Percentiles rank a stretch among this genome's conserved stretches.
Evolutionary conservation across 2,113 vertebrate genomes (phyloP).

Genomic region (Bubalus kerabau): DNA sequence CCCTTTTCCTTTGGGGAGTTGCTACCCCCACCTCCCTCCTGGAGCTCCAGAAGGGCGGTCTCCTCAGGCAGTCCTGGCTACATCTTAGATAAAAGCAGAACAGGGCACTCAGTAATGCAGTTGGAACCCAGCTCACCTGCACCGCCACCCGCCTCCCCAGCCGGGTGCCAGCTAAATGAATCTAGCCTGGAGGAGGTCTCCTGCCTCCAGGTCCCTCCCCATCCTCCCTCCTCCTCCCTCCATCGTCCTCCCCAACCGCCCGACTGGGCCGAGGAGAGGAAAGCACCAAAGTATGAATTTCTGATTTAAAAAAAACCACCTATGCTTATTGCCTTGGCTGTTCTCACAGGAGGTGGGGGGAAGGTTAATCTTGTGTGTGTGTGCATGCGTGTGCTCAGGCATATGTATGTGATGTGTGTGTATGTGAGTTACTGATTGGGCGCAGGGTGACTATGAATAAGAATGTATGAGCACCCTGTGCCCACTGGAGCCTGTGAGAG

Average conservation of each 20-base stretch:
- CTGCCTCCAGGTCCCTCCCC: not conserved
- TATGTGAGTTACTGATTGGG: not conserved
- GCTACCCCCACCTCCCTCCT: not conserved
- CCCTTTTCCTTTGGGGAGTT: not conserved
- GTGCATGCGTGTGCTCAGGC: not conserved
- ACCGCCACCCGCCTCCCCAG: slow-evolving; percentile 58
- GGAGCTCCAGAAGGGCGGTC: not conserved
- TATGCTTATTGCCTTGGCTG: slow-evolving; percentile 18
- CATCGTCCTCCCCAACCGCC: slow-evolving; percentile 47
- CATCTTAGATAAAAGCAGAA: slow-evolving; percentile 78
- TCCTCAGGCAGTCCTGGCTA: slow-evolving; percentile 55
- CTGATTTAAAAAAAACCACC: slow-evolving; percentile 61
- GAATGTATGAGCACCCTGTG: too few species aligned
- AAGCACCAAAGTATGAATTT: slow-evolving; percentile 75
- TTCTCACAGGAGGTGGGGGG: slow-evolving; percentile 9
- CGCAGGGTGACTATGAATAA: not conserved
- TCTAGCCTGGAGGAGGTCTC: slow-evolving; percentile 70
- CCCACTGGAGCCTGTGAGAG: not conserved
- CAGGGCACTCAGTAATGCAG: slow-evolving; percentile 77
- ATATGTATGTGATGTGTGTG: not conserved
- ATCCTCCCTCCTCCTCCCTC: not conserved
- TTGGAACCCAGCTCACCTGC: slow-evolving; percentile 72
- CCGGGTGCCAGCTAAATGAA: slow-evolving; percentile 65
- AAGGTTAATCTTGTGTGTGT: not conserved
- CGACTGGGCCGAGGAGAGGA: slow-evolving; percentile 50